Evolutionary conservation across 2,888 invertebrate genomes (phyloP).

Genomic region (Drosophila monieri): DNA sequence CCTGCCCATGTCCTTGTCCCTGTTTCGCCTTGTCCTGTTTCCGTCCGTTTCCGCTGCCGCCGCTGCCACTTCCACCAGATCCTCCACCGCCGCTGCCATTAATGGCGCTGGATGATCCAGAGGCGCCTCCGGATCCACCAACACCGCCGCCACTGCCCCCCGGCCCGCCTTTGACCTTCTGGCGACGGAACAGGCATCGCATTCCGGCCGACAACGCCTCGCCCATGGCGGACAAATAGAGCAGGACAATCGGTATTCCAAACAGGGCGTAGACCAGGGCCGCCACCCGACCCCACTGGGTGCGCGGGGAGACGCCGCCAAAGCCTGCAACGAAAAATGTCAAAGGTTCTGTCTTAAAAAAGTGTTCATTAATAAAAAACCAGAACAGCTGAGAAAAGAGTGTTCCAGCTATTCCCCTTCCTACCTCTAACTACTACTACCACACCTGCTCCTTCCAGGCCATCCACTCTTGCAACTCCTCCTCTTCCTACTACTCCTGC

Average conservation of each 20-base stretch:
- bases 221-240: slow-evolving; percentile 94
- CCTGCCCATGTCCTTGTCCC: slow-evolving; percentile 49
- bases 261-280: slow-evolving; percentile 93
- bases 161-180: slow-evolving; percentile 74
- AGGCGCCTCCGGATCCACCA: slow-evolving; percentile 22
- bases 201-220: slow-evolving; percentile 92
- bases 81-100: slow-evolving; percentile 58
- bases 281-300: slow-evolving; percentile 90
- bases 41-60: slow-evolving; percentile 35
- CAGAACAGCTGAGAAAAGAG: too few relatives aligned
- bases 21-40: slow-evolving; percentile 57
- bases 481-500: too few relatives aligned
- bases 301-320: slow-evolving; percentile 92
- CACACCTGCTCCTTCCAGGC: too few relatives aligned
- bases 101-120: slow-evolving; percentile 60
- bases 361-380: not conserved
- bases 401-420: too few relatives aligned
- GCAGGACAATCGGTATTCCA: slow-evolving; percentile 94
- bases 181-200: slow-evolving; percentile 88
- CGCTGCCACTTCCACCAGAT: slow-evolving; percentile 21
- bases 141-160: slow-evolving; percentile 52
- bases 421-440: too few relatives aligned
- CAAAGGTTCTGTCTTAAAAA: not conserved
- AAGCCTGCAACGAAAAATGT: slow-evolving; percentile 87
- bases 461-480: too few relatives aligned